These are phyloP conservation scores for Botia almorhae DNA, from an alignment of 2,797 vertebrate genomes.

Conservation along the genomic window DNA sequence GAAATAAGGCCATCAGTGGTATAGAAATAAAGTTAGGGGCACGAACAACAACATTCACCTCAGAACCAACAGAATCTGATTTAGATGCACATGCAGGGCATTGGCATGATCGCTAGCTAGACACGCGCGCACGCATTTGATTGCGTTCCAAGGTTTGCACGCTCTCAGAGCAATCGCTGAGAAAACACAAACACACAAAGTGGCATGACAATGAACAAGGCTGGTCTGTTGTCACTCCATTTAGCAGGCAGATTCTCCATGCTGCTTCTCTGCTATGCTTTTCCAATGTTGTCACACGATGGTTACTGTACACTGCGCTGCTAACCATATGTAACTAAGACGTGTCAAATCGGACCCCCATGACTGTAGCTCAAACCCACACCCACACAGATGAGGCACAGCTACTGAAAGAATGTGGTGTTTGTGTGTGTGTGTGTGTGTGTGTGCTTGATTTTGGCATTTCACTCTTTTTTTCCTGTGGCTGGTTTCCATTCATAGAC, in stretches of 20 bases:
- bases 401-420: background rate
- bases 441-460: slow-evolving; percentile 30
- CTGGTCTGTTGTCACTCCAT: slow-evolving; percentile 48
- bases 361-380: slow-evolving; percentile 47
- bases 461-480: slow-evolving; percentile 24
- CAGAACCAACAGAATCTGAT: background rate
- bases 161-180: background rate
- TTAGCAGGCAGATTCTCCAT: slow-evolving; percentile 48
- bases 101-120: background rate
- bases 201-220: slow-evolving; percentile 26
- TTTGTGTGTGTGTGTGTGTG: background rate
- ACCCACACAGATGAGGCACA: slow-evolving; percentile 37
- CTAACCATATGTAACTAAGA: slow-evolving; percentile 55
- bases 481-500: slow-evolving; percentile 24
- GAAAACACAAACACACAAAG: slow-evolving; percentile 39
- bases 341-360: slow-evolving; percentile 48
- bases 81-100: slow-evolving; percentile 37
- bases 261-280: slow-evolving; percentile 38
- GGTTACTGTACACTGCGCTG: slow-evolving; percentile 38
- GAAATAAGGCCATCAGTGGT: slow-evolving; percentile 28
- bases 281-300: slow-evolving; percentile 46
- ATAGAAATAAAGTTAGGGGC: slow-evolving; percentile 5
- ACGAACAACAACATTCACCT: slow-evolving; percentile 3
- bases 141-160: slow-evolving; percentile 22
- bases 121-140: slow-evolving; percentile 13